phyloP scores from a whole-genome alignment of 2,797 vertebrate species.

The Protosalanx chinensis region DNA sequence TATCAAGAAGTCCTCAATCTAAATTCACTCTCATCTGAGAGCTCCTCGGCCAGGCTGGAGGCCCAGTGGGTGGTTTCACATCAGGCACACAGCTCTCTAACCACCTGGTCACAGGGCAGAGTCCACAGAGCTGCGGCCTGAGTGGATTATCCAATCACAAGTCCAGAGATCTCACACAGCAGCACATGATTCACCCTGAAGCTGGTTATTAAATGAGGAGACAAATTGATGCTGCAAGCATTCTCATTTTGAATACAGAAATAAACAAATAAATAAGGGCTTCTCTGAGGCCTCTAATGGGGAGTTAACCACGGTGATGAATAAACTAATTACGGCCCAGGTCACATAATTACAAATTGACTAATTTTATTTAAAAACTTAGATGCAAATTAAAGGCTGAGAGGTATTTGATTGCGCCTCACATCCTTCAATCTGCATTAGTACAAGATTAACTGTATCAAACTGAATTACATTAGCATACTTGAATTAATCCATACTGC shows the following conservation, averaged over 20 bases:
- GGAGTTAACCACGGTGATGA: constrained; percentile 75
- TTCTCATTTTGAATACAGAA: constrained; percentile 69
- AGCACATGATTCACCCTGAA: constrained; percentile 66
- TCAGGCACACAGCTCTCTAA: too few species aligned
- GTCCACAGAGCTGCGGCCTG: constrained; percentile 18
- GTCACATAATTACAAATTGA: constrained; percentile 82
- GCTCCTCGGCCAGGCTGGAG: not conserved
- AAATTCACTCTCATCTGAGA: not conserved
- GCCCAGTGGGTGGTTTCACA: not conserved
- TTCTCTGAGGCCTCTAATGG: constrained; percentile 60
- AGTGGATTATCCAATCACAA: constrained; percentile 63
- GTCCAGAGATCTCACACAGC: constrained; percentile 44
- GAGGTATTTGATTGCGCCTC: constrained; percentile 76
- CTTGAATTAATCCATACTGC: constrained; percentile 76
- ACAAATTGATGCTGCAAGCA: constrained; percentile 69
- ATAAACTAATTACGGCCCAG: constrained; percentile 79
- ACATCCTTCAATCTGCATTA: constrained; percentile 81
- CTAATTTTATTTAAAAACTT: constrained; percentile 76
- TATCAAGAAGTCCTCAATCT: not conserved
- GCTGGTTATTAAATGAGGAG: constrained; percentile 69
- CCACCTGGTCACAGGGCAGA: not conserved
- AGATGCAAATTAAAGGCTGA: constrained; percentile 77
- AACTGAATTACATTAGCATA: constrained; percentile 83
- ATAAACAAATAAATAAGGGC: constrained; percentile 49
- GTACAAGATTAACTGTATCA: constrained; percentile 79